A percentile compares a stretch with the other conserved stretches of the same genome.
These are phyloP conservation scores for Marronus borbonicus DNA, from an alignment of 2,888 invertebrate genomes.

Conservation along the genomic window DNA sequence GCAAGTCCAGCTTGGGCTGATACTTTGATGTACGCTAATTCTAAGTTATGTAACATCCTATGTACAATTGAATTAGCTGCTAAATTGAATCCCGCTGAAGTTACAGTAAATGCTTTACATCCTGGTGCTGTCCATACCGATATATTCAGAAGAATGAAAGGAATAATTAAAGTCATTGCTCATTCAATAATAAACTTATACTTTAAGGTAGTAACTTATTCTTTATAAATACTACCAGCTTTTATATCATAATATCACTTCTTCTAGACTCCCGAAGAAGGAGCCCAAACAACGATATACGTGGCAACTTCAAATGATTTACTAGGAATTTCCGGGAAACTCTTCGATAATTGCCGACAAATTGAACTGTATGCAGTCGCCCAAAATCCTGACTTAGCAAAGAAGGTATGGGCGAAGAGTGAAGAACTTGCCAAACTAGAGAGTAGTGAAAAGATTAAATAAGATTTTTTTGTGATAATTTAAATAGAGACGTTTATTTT, in stretches of 20 bases:
- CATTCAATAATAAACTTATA: conserved; percentile 21
- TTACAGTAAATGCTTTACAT: conserved; percentile 61
- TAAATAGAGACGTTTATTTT: not conserved
- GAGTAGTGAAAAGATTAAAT: conserved; percentile 44
- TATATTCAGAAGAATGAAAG: conserved; percentile 18
- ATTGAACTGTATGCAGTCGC: conserved; percentile 74
- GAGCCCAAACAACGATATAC: conserved; percentile 86
- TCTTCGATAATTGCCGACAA: conserved; percentile 85
- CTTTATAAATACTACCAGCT: too few relatives aligned
- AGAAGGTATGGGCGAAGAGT: conserved; percentile 88
- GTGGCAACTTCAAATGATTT: conserved; percentile 83
- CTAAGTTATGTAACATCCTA: conserved; percentile 61
- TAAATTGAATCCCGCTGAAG: conserved; percentile 56
- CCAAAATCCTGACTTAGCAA: conserved; percentile 79
- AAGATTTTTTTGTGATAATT: not conserved
- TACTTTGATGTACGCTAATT: conserved; percentile 59
- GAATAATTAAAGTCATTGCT: conserved; percentile 17
- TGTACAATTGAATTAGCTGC: conserved; percentile 60
- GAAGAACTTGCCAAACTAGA: conserved; percentile 72
- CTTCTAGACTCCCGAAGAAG: conserved; percentile 81
- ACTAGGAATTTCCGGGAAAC: conserved; percentile 81
- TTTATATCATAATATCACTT: not conserved
- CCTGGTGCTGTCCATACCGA: conserved; percentile 59
- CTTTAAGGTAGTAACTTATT: conserved; percentile 45
- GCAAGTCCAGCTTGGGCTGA: conserved; percentile 11